Evolutionary conservation across 2,113 vertebrate genomes (phyloP).

Genomic region (Marmota monax): DNA sequence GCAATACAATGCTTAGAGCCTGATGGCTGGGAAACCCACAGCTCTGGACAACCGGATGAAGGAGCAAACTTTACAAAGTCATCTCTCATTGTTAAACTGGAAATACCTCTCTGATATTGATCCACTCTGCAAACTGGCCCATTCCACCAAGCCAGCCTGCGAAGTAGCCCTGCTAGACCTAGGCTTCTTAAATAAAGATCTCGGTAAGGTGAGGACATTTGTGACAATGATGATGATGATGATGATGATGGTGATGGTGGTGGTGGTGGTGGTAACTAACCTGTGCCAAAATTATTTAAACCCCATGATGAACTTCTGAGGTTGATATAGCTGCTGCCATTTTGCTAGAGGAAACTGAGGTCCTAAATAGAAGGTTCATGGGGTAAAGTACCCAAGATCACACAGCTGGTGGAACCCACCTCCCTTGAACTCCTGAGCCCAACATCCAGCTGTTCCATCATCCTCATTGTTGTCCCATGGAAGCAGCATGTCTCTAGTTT

Average conservation of each 20-base stretch:
- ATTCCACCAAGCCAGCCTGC: too few species aligned
- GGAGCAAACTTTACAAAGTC: not conserved
- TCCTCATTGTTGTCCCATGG: not conserved
- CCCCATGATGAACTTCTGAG: not conserved
- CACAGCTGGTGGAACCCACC: too few species aligned
- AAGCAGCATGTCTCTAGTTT: not conserved
- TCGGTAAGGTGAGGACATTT: not conserved
- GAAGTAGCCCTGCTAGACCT: not conserved
- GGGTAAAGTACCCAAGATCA: too few species aligned
- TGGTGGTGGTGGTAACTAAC: not conserved
- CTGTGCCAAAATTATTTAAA: not conserved
- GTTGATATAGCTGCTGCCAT: not conserved
- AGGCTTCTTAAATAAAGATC: not conserved
- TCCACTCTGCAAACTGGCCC: too few species aligned
- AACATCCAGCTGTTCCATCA: too few species aligned
- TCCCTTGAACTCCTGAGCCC: too few species aligned
- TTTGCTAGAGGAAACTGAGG: not conserved
- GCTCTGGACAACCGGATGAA: not conserved
- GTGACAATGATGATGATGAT: too few species aligned
- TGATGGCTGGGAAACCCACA: not conserved
- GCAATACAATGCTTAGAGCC: not conserved
- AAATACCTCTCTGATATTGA: too few species aligned
- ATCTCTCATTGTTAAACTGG: not conserved
- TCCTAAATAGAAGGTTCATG: not conserved
- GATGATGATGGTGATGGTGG: too few species aligned